Evolutionary conservation across 2,797 vertebrate genomes (phyloP), one percentile per base, ranked within the genome.

Genomic region (Danio kyathit): DNA sequence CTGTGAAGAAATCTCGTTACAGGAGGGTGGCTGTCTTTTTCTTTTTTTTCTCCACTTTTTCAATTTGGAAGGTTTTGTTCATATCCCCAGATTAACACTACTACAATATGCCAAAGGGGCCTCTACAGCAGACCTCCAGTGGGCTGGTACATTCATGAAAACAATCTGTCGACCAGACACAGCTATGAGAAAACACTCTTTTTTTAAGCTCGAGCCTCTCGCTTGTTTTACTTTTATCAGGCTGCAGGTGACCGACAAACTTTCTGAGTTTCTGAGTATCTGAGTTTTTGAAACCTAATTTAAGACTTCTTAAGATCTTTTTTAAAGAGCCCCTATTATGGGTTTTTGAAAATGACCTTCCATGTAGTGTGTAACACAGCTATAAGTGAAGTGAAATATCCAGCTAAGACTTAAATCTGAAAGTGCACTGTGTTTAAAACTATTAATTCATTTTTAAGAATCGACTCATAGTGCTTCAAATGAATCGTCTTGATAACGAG

Each of bases 1-100:
- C 74, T 76, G 78, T 81, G 75, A 81, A 89, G 88, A 80, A 86
- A 85, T 86, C 89, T 87, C 87, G 90, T 91, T 70, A 86, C 9
- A 88, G 89, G 81, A 87, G 88, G 78, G 74, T 82, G 78, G 74
- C 63, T 80, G 80, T 86, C 84, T 82, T 29, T 29, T 29, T 29
- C 29, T 82, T 80, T 74, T 57, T 48, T 29, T 29, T 29, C 29
- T 74, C 17, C 21, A 74, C 70, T 56, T 80, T 80, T 80, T 73
- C 61, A 66, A 80, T 74, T 80, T 66, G 13, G 21, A 59, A 61
- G 43, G 70, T 74, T 80, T 80, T 74, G 79, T 80, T 40, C 79
- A 80, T 48, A 80, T 74, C 70, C 70, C 52, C 61, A 80, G 79
- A 74, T 80, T 80, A 74, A 57, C 61, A 74, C n/a, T 40, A 64